Conservation (phyloP, 2,113 vertebrate genomes). For the Naja naja region DNA sequence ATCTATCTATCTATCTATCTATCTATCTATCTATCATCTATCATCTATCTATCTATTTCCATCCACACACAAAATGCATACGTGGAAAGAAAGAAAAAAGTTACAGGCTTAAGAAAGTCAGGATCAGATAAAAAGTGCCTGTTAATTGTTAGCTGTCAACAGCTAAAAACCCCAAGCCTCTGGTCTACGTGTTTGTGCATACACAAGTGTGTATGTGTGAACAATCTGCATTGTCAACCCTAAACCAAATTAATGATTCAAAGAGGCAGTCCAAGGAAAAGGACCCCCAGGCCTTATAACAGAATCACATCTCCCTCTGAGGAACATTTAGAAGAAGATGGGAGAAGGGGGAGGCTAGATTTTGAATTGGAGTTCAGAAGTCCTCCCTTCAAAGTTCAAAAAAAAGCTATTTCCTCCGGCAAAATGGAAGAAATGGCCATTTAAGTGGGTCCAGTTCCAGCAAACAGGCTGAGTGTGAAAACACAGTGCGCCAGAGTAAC, state of each 20-base stretch:
- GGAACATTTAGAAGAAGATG: neutral
- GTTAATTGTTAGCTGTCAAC: neutral
- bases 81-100: neutral
- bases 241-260: neutral
- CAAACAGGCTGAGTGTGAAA: neutral
- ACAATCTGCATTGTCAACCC: neutral
- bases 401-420: neutral
- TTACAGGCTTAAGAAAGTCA: neutral
- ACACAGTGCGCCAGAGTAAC: neutral
- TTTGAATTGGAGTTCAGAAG: neutral
- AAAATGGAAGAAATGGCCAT: neutral
- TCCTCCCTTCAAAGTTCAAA: neutral
- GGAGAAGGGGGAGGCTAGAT: neutral
- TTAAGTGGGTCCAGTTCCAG: neutral
- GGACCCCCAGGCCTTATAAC: neutral
- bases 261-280: neutral
- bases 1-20: neutral
- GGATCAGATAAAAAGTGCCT: neutral
- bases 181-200: neutral
- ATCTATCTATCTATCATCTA: neutral
- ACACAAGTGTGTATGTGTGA: neutral
- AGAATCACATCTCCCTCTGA: neutral
- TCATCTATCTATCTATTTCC: too few species aligned
- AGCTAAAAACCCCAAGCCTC: neutral
- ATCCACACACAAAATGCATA: neutral